Conservation (phyloP, 2,888 invertebrate genomes). For the Pollenia angustigena region DNA sequence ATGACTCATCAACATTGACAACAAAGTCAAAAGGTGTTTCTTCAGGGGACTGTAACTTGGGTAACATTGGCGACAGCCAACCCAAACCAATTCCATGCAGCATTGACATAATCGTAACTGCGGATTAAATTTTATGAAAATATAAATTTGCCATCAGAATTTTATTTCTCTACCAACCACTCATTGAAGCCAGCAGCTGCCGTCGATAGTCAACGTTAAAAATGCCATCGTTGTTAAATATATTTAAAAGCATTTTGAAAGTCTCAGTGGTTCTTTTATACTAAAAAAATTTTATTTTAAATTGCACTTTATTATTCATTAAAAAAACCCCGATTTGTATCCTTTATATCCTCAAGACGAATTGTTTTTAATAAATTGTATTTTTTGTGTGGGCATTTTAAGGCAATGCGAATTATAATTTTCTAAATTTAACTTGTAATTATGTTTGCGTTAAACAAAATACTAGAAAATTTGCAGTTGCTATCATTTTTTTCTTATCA, state of each 20-base stretch:
- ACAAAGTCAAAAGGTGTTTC: slow-evolving; percentile 78
- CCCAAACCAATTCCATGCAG: slow-evolving; percentile 81
- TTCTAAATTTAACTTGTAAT: slow-evolving; percentile 11
- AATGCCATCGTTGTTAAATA: slow-evolving; percentile 38
- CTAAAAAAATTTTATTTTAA: neutral
- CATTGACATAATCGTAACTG: slow-evolving; percentile 80
- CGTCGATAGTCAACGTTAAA: slow-evolving; percentile 47
- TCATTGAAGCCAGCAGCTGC: slow-evolving; percentile 48
- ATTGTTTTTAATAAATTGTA: neutral
- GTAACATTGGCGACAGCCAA: slow-evolving; percentile 81
- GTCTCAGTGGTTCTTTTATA: neutral
- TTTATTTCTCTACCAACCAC: slow-evolving; percentile 43
- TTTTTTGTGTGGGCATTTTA: slow-evolving; percentile 1
- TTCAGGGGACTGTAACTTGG: slow-evolving; percentile 76
- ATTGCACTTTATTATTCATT: neutral
- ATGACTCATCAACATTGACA: slow-evolving; percentile 79
- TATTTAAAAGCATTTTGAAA: slow-evolving; percentile 38
- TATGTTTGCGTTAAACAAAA: slow-evolving; percentile 20
- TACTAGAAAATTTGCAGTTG: slow-evolving; percentile 6
- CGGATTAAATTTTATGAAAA: neutral
- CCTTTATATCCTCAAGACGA: neutral
- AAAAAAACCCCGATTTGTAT: neutral
- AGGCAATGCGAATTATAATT: neutral
- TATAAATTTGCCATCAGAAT: neutral
- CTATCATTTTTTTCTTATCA: slow-evolving; percentile 24